Percentiles rank a stretch among this genome's conserved stretches.
Evolutionary conservation across 2,797 vertebrate genomes (phyloP).

Genomic region (Neostethus bicornis): DNA sequence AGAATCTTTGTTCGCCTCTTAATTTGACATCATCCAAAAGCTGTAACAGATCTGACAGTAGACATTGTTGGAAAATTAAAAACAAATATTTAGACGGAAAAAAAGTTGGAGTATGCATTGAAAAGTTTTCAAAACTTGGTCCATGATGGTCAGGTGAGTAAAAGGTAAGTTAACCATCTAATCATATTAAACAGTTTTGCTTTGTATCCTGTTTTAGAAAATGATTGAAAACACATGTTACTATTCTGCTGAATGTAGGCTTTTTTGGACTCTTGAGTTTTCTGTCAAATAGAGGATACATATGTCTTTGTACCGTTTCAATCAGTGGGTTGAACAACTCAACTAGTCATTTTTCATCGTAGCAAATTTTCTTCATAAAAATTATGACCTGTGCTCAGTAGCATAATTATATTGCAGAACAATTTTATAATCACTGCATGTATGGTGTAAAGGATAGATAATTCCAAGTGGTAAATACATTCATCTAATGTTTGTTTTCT

Average conservation of each 20-base stretch:
- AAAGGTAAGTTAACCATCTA: slow-evolving; percentile 60
- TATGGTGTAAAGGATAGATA: too few relatives aligned
- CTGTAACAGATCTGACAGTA: background rate
- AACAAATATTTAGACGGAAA: background rate
- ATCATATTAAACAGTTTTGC: slow-evolving; percentile 2
- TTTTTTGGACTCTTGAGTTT: slow-evolving; percentile 28
- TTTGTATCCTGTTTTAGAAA: slow-evolving; percentile 20
- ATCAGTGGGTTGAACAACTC: slow-evolving; percentile 28
- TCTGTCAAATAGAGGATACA: slow-evolving; percentile 21
- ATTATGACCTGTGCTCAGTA: background rate
- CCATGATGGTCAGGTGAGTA: slow-evolving; percentile 59
- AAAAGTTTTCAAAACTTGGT: slow-evolving; percentile 23
- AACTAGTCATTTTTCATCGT: slow-evolving; percentile 1
- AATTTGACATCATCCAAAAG: too few relatives aligned
- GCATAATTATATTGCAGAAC: background rate
- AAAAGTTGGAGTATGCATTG: slow-evolving; percentile 32
- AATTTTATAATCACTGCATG: background rate
- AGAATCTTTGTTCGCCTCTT: too few relatives aligned
- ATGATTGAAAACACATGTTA: slow-evolving; percentile 19
- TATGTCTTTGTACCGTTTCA: slow-evolving; percentile 44
- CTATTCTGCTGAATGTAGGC: slow-evolving; percentile 15
- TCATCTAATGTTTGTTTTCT: too few relatives aligned
- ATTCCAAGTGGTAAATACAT: too few relatives aligned
- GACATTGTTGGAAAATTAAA: background rate
- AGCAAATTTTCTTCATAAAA: background rate